Evolutionary conservation across 1,140 invertebrate species (phyloP), one percentile per base, ranked within the genome.

Genomic region (Diorhabda elongata): DNA sequence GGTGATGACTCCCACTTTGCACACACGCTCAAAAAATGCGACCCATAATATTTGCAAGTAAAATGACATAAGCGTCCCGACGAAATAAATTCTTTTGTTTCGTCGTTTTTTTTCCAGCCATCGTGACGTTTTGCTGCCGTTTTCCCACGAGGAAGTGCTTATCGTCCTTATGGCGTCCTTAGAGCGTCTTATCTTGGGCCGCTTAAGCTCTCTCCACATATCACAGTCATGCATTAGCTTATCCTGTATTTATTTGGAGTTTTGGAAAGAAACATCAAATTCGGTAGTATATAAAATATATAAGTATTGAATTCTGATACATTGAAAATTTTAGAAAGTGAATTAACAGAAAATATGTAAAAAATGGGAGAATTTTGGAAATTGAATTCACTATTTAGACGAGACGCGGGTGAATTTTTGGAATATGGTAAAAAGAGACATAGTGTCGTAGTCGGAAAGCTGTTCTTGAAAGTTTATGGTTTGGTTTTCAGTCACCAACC

Each of bases 1-100:
- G 80, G 80, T 81, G 80, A 80, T 78, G 80, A 81, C 77, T 80
- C 77, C 76, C 75, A 75, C 76, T 76, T 74, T 75, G 76, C 70
- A 67, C 74, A 75, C 78, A 75, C 68, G 72, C 75, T 75, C 76
- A 77, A 81, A 79, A 80, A 78, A 80, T 52, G 47, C n/a, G 47
- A 2, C 75, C 78, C 76, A 78, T 79, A 81, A 79, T 77, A 81
- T 81, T 81, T 81, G 80, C 80, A 81, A 81, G 80, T 80, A 79
- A 81, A 81, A 81, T 81, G 79, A 74, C 75, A 81, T 81, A 79
- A 81, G 79, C 74, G 74, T 61, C 68, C 67, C 57, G 52, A 60
- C 61, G 75, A 78, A 78, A 79, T 80, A 80, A 79, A 81, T 81
- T 80, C 76, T 63, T 76, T 79, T 78, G 74, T 78, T 79, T 79